Evolutionary conservation across 1,140 invertebrate genomes (phyloP), one percentile per base, ranked within the genome.

Genomic region (Oreohelix idahoensis): DNA sequence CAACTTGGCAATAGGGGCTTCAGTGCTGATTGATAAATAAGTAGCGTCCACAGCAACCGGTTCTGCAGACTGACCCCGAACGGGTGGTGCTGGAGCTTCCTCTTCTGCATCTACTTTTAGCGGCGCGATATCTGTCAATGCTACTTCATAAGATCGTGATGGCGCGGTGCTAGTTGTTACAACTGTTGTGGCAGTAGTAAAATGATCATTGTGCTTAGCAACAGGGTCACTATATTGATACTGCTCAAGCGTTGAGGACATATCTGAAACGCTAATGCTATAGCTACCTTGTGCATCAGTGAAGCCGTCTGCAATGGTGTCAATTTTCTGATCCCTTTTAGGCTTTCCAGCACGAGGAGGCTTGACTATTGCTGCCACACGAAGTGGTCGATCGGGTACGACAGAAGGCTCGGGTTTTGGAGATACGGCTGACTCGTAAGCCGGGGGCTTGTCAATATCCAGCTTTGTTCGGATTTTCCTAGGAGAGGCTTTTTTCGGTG

Each of bases 401-500:
- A 82, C 63, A 38, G 79, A 20, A 10, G 23, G 1, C 81, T n/a
- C 81, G 35, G 8, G 26, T 20, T 74, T 76, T 51, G n/a, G 35
- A 45, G 84, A 84, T 42, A 84, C 53, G 58, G 84, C 84, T 69
- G 84, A 82, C 38, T 88, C 86, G 78, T 89, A 89, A 8, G 81
- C 86, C 17, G 83, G 82, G 10, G 83, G 81, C 13, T 83, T 84
- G 5, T 87, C 85, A 42, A 84, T 11, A 75, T 81, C 69, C 70
- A 83, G 2, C 10, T 23, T 58, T 5, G 53, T 2, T 20, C 4
- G 10, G 74, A 71, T 63, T 66, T 84, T 86, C 17, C 69, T 73
- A 5, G 83, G 86, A 38, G 81, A 77, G 2, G 76, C 20, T 63
- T 78, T 83, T 8, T 83, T 73, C 0, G 84, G 84, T 5, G 75